phyloP scores from a whole-genome alignment of 2,888 invertebrate genomes.

The Asteroscopus sphinx region DNA sequence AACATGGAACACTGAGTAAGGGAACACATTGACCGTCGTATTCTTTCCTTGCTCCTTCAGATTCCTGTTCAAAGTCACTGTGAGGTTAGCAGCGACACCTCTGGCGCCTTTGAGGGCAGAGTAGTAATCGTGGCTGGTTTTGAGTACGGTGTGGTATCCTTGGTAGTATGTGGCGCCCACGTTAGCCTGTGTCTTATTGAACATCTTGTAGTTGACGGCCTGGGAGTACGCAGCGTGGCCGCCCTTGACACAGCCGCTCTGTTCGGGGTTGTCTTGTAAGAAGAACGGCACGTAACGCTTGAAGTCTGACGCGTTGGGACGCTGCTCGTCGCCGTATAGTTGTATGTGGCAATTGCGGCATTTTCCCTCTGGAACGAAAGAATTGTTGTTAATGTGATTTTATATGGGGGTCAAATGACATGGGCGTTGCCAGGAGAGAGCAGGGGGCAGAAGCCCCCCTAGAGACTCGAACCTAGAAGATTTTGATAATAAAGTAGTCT shows the following conservation, averaged over 20 bases:
- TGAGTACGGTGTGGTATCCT: slow-evolving; percentile 96
- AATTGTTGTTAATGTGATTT: too few relatives aligned
- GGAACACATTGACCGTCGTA: slow-evolving; percentile 92
- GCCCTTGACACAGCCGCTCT: slow-evolving; percentile 93
- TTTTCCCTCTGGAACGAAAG: slow-evolving; percentile 15
- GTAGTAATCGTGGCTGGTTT: slow-evolving; percentile 97
- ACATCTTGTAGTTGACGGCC: slow-evolving; percentile 91
- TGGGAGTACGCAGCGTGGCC: slow-evolving; percentile 96
- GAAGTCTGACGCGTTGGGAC: slow-evolving; percentile 92
- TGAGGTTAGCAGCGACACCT: slow-evolving; percentile 94
- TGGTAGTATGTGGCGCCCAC: slow-evolving; percentile 95
- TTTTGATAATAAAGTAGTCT: too few relatives aligned
- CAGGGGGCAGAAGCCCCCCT: too few relatives aligned
- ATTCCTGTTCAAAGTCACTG: slow-evolving; percentile 89
- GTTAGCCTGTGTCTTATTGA: slow-evolving; percentile 64
- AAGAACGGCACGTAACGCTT: slow-evolving; percentile 94
- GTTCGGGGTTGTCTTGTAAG: slow-evolving; percentile 94
- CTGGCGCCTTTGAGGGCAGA: slow-evolving; percentile 95
- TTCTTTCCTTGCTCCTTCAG: slow-evolving; percentile 83
- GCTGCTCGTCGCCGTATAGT: slow-evolving; percentile 79
- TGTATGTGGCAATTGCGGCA: slow-evolving; percentile 90
- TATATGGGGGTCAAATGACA: too few relatives aligned
- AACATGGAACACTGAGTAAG: slow-evolving; percentile 98
- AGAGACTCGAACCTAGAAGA: too few relatives aligned
- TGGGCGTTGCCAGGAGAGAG: too few relatives aligned